A percentile compares a stretch with the other conserved stretches of the same genome.
These are phyloP conservation scores for Rhynchotus rufescens DNA, from an alignment of 2,797 vertebrate species.

Conservation along the genomic window DNA sequence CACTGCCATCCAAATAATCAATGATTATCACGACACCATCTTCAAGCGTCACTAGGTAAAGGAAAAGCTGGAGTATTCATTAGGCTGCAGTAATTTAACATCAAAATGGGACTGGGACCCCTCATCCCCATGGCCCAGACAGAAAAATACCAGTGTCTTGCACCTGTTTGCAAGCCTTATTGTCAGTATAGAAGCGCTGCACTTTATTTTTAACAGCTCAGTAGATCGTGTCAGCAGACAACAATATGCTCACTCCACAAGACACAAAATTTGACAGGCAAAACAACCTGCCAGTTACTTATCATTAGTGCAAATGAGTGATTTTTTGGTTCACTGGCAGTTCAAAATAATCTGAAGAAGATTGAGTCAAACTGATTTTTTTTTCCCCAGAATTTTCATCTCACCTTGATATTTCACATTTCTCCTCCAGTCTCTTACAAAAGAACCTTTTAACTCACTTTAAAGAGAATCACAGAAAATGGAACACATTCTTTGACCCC, in stretches of 20 bases:
- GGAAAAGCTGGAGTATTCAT: not conserved
- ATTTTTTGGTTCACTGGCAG: conserved; percentile 67
- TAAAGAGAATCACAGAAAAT: not conserved
- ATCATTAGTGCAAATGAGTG: conserved; percentile 73
- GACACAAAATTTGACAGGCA: conserved; percentile 76
- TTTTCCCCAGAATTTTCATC: conserved; percentile 29
- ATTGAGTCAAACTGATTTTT: conserved; percentile 57
- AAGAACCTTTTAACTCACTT: not conserved
- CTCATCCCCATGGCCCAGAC: not conserved
- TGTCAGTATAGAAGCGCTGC: conserved; percentile 7
- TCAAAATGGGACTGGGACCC: not conserved
- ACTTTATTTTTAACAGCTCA: conserved; percentile 35
- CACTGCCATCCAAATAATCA: conserved; percentile 6
- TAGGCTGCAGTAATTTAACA: not conserved
- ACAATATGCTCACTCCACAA: conserved; percentile 72
- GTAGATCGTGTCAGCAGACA: conserved; percentile 69
- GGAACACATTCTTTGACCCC: not conserved
- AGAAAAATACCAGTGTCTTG: not conserved
- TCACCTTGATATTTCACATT: conserved; percentile 52
- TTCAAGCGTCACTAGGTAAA: not conserved
- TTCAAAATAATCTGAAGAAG: conserved; percentile 71
- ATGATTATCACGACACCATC: not conserved
- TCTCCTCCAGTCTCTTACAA: not conserved
- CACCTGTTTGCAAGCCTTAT: not conserved
- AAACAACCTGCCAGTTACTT: conserved; percentile 75